Conservation (phyloP, 2,113 vertebrate genomes). For the Catharus bicknelli region DNA sequence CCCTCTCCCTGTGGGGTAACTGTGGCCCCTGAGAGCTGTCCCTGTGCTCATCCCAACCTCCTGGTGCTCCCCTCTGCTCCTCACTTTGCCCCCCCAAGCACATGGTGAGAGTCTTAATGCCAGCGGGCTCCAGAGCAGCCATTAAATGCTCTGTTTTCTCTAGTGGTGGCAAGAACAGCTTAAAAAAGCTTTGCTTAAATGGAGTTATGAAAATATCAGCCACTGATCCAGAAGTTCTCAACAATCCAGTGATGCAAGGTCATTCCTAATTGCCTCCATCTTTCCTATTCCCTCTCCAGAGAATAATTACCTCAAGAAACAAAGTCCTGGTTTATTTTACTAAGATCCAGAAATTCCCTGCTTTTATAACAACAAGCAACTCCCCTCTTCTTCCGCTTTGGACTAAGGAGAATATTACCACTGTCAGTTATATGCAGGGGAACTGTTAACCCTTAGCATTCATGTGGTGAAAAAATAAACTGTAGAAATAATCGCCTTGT, state of each 20-base stretch:
- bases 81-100: neutral
- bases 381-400: conserved; percentile 69
- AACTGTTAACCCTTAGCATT: conserved; percentile 39
- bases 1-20: accelerated
- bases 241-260: conserved; percentile 68
- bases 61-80: accelerated
- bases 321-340: conserved; percentile 81
- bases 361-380: conserved; percentile 70
- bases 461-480: conserved; percentile 1
- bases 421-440: conserved; percentile 32
- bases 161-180: conserved; percentile 39
- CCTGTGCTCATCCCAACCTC: neutral
- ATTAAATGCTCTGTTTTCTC: conserved; percentile 19
- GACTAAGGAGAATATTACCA: conserved; percentile 62
- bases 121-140: neutral
- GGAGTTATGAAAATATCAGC: conserved; percentile 75
- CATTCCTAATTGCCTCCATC: conserved; percentile 80
- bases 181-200: conserved; percentile 59
- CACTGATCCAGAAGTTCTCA: conserved; percentile 78
- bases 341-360: conserved; percentile 75
- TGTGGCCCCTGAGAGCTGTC: neutral
- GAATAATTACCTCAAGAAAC: conserved; percentile 81
- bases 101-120: neutral
- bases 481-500: conserved; percentile 6
- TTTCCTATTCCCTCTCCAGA: conserved; percentile 76